These are phyloP conservation scores for Anisognathus igniventris DNA, from an alignment of 2,797 vertebrate genomes.

Conservation along the genomic window DNA sequence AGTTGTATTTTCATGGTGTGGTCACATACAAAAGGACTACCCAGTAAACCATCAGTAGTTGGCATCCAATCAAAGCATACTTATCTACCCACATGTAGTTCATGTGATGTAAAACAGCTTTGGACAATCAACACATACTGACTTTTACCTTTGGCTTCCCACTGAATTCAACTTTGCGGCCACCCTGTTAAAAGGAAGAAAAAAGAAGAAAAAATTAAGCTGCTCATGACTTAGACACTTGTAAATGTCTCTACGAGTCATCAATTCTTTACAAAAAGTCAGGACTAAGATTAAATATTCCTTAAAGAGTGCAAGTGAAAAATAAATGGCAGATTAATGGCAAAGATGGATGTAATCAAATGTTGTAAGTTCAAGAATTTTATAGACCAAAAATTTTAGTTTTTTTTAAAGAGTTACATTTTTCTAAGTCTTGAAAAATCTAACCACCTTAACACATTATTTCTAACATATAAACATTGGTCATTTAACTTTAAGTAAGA, in stretches of 20 bases:
- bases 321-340: not conserved
- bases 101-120: not conserved
- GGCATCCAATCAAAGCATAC: not conserved
- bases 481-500: not conserved
- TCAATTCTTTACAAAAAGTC: not conserved
- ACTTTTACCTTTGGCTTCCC: conserved; percentile 85
- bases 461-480: not conserved
- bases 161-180: conserved; percentile 87
- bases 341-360: not conserved
- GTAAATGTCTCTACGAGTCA: not conserved
- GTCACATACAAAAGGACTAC: not conserved
- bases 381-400: accelerated
- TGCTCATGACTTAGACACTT: not conserved
- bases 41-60: not conserved
- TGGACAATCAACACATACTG: not conserved
- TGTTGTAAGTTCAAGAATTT: not conserved
- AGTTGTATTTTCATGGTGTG: not conserved
- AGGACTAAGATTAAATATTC: not conserved
- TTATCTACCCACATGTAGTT: not conserved
- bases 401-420: not conserved
- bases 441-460: not conserved
- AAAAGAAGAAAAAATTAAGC: not conserved
- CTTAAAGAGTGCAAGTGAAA: not conserved
- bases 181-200: conserved; percentile 76
- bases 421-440: not conserved